A percentile compares a stretch with the other conserved stretches of the same genome.
Evolutionary conservation across 1,140 invertebrate genomes (phyloP).

Genomic region (Macrostomum lignano): DNA sequence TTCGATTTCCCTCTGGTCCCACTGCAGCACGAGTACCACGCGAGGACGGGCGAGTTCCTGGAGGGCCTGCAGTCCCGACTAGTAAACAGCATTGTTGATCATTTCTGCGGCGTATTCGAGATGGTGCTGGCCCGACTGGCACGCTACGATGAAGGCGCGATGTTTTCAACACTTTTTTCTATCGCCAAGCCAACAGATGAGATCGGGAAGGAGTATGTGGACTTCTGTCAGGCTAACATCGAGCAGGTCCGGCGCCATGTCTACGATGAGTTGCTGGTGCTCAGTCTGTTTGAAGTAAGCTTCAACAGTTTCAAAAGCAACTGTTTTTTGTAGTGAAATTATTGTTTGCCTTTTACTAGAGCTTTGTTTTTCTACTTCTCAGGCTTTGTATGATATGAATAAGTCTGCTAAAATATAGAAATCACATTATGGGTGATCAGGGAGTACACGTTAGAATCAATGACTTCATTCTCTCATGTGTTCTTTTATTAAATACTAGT

Average conservation of each 20-base stretch:
- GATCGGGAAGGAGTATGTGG: conserved; percentile 77
- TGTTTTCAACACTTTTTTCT: conserved; percentile 83
- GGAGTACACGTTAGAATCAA: too few relatives aligned
- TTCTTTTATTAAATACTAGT: too few relatives aligned
- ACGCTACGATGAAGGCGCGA: conserved; percentile 81
- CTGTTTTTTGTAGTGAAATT: too few relatives aligned
- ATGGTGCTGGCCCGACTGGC: conserved; percentile 67
- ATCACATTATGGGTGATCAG: too few relatives aligned
- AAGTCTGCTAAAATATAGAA: conserved; percentile 4
- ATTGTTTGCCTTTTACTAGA: too few relatives aligned
- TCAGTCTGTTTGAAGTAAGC: conserved; percentile 72
- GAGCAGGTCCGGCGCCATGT: conserved; percentile 90
- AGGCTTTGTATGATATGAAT: too few relatives aligned
- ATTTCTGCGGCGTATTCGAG: conserved; percentile 48
- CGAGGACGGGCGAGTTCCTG: conserved; percentile 76
- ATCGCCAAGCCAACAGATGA: conserved; percentile 42
- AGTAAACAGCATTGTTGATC: conserved; percentile 63
- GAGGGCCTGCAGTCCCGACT: conserved; percentile 65
- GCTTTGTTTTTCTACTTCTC: too few relatives aligned
- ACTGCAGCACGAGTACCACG: conserved; percentile 77
- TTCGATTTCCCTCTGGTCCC: too few relatives aligned
- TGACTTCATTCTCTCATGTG: too few relatives aligned
- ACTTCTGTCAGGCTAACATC: conserved; percentile 79
- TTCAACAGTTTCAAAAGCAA: too few relatives aligned
- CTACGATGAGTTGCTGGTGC: conserved; percentile 77